phyloP scores from a whole-genome alignment of 2,888 invertebrate genomes.

The Drosophila incognita region DNA sequence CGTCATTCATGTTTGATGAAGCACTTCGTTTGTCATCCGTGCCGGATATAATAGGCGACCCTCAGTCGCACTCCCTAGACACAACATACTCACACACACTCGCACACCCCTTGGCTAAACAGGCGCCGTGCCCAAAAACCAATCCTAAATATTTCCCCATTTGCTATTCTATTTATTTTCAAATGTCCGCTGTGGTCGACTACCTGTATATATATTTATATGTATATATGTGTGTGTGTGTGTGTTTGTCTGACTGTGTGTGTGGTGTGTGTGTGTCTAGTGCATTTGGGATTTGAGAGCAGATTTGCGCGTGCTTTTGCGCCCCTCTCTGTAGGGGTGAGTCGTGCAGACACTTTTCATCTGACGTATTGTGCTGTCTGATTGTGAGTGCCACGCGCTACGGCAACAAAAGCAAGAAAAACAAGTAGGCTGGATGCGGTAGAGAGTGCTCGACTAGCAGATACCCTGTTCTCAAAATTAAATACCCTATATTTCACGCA shows the following conservation, averaged over 20 bases:
- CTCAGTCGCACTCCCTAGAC: constrained; percentile 24
- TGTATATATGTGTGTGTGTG: neutral
- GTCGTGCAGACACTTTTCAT: constrained; percentile 4
- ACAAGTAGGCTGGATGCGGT: neutral
- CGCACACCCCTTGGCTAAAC: constrained; percentile 13
- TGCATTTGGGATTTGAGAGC: constrained; percentile 46
- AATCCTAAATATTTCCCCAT: constrained; percentile 20
- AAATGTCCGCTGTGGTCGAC: constrained; percentile 47
- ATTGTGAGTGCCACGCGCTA: constrained; percentile 57
- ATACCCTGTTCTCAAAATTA: neutral
- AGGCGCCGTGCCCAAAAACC: constrained; percentile 42
- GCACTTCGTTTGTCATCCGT: constrained; percentile 56
- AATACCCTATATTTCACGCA: neutral
- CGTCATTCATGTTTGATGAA: constrained; percentile 72
- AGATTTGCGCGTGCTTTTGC: constrained; percentile 47
- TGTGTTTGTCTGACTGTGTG: neutral
- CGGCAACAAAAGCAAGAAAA: constrained; percentile 6
- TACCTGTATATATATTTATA: constrained; percentile 31
- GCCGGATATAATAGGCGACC: constrained; percentile 53
- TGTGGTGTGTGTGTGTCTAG: constrained; percentile 7
- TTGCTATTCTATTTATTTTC: constrained; percentile 41
- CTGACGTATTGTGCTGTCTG: constrained; percentile 40
- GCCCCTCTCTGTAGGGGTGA: constrained; percentile 32
- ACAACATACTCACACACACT: constrained; percentile 1
- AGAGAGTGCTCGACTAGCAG: neutral